Conservation (phyloP, 2,113 vertebrate species). For the Ameiurus melas region DNA sequence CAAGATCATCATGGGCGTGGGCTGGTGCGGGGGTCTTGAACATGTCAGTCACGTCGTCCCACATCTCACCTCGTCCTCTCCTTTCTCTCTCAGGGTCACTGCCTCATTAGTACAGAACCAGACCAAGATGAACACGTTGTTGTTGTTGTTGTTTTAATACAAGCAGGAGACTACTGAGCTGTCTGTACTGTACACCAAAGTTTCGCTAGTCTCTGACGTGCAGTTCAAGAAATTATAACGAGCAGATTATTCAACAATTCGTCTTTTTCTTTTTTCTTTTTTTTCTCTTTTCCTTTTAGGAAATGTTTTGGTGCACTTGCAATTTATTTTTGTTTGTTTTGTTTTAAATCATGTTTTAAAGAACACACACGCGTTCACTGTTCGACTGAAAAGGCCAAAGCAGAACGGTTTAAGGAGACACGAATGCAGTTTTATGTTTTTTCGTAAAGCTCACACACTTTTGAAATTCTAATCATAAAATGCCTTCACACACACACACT, state of each 20-base stretch:
- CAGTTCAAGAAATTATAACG: neutral
- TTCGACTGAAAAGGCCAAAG: slow-evolving; percentile 52
- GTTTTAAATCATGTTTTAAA: neutral
- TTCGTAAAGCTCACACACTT: slow-evolving; percentile 27
- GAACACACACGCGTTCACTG: neutral
- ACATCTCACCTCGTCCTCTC: neutral
- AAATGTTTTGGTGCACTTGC: slow-evolving; percentile 27
- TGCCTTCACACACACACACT: slow-evolving; percentile 55
- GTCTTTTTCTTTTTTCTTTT: neutral
- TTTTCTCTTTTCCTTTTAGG: neutral
- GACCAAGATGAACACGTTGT: slow-evolving; percentile 19
- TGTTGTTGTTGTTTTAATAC: slow-evolving; percentile 12
- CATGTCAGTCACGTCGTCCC: neutral
- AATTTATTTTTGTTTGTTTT: no score
- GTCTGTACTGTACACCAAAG: slow-evolving; percentile 41
- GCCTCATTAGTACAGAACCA: slow-evolving; percentile 35
- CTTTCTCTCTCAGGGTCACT: slow-evolving; percentile 45
- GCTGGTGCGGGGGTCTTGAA: neutral
- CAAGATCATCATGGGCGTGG: neutral
- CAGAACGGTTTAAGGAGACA: slow-evolving; percentile 21
- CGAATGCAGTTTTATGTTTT: slow-evolving; percentile 29
- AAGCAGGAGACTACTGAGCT: slow-evolving; percentile 46
- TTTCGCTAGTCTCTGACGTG: slow-evolving; percentile 36
- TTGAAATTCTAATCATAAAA: slow-evolving; percentile 59
- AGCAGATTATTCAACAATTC: neutral